phyloP scores from a whole-genome alignment of 2,888 invertebrate genomes.

The Himalopsyche tibetana region DNA sequence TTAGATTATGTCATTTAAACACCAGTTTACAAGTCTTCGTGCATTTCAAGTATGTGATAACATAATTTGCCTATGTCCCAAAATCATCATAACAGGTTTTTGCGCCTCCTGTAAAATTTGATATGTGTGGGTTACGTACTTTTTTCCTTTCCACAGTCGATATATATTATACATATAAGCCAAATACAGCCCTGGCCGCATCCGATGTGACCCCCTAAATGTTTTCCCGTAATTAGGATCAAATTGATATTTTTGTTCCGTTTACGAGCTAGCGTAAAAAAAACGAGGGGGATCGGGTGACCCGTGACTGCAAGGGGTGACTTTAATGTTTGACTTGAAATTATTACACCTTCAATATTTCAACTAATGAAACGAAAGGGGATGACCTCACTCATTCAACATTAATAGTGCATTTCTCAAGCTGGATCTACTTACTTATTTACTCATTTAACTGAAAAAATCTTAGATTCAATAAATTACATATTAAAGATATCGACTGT shows the following conservation, averaged over 20 bases:
- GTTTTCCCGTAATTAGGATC: conserved; percentile 63
- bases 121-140: too few relatives aligned
- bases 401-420: neutral
- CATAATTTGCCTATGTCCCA: too few relatives aligned
- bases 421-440: neutral
- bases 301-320: conserved; percentile 37
- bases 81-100: too few relatives aligned
- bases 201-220: conserved; percentile 44
- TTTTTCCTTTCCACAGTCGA: too few relatives aligned
- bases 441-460: neutral
- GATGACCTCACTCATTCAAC: neutral
- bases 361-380: neutral
- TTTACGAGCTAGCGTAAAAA: conserved; percentile 53
- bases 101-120: too few relatives aligned
- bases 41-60: too few relatives aligned
- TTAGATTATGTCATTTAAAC: too few relatives aligned
- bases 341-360: conserved; percentile 53
- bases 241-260: conserved; percentile 63
- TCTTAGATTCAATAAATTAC: too few relatives aligned
- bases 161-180: too few relatives aligned
- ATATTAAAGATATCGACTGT: too few relatives aligned
- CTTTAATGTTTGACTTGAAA: conserved; percentile 24
- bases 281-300: conserved; percentile 48
- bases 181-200: neutral
- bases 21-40: too few relatives aligned